A percentile compares a stretch with the other conserved stretches of the same genome.
These are phyloP conservation scores for Polypedilum pembai DNA, from an alignment of 1,140 invertebrate genomes.

Conservation along the genomic window DNA sequence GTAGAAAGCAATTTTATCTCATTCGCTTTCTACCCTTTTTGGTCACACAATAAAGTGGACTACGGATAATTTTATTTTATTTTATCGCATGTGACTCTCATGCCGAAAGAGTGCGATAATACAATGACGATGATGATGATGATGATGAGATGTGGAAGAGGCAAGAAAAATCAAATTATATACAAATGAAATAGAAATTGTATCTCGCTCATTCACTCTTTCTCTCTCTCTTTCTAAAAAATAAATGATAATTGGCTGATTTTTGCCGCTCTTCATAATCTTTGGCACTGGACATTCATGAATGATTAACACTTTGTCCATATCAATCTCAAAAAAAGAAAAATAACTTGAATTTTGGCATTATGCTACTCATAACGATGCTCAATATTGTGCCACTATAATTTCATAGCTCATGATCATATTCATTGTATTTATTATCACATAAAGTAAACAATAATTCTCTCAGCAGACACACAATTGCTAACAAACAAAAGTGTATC, in stretches of 20 bases:
- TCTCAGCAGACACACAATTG: neutral
- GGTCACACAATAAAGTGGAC: neutral
- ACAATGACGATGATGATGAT: no score
- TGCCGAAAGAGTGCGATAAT: neutral
- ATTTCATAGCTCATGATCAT: slow-evolving; percentile 5
- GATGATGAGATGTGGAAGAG: neutral
- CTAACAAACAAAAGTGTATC: neutral
- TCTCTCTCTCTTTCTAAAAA: neutral
- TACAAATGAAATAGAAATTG: slow-evolving; percentile 1
- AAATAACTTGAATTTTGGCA: neutral
- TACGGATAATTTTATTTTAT: neutral
- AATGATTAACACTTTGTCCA: neutral
- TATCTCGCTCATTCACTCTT: no score
- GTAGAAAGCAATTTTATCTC: neutral
- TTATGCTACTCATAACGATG: neutral
- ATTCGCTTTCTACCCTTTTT: slow-evolving; percentile 8
- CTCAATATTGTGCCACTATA: neutral
- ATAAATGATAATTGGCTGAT: slow-evolving; percentile 27
- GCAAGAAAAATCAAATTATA: slow-evolving; percentile 6
- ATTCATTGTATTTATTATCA: slow-evolving; percentile 14
- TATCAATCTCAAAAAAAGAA: neutral
- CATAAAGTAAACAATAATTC: neutral
- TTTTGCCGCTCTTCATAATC: neutral
- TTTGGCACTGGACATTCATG: neutral
- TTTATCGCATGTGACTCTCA: neutral